Evolutionary conservation across 2,888 invertebrate species (phyloP), one percentile per base, ranked within the genome.

Genomic region (Rotaria macrura): DNA sequence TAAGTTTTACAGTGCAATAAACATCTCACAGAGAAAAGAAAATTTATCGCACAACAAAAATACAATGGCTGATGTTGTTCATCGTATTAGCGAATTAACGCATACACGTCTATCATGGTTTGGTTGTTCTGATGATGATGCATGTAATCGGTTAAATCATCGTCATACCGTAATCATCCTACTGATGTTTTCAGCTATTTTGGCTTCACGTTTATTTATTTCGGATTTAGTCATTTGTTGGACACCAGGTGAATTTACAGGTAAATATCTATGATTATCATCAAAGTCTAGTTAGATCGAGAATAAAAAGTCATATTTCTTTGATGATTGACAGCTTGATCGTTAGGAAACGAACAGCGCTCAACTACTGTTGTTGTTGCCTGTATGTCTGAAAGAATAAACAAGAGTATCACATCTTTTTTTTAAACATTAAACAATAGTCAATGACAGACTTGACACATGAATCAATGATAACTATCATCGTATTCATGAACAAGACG

Each of bases 81-180:
- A 79, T 79, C 79, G 79, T 79, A 79, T 79, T 12, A 79, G 10
- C 38, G 79, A 79, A 79, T n/a, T 79, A 43, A n/a, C 43, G 34
- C 79, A 79, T 79, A 79, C 79, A n/a, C 79, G 79, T 43, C 43
- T 43, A 9, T 79, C 79, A 79, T 79, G 79, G 79, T 79, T 79
- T 79, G 40, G 43, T 25, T 79, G 79, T 79, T 43, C 43, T 1
- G 79, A 79, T 25, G 79, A 79, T 43, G 79, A 79, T 43, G 40
- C 43, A 25, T 79, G 23, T 43, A 79, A 79, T 43, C 40, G 79
- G 25, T n/a, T 79, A 12, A 79, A 79, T 43, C 79, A 79, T 79
- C 79, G 79, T 79, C 43, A 40, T n/a, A 79, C 79, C n/a, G 79
- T 79, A n/a, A 10, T 79, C 25, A 40, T 79, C 14, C 43, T 79